Conservation (phyloP, 2,888 invertebrate species). For the Polymixis lichenea region DNA sequence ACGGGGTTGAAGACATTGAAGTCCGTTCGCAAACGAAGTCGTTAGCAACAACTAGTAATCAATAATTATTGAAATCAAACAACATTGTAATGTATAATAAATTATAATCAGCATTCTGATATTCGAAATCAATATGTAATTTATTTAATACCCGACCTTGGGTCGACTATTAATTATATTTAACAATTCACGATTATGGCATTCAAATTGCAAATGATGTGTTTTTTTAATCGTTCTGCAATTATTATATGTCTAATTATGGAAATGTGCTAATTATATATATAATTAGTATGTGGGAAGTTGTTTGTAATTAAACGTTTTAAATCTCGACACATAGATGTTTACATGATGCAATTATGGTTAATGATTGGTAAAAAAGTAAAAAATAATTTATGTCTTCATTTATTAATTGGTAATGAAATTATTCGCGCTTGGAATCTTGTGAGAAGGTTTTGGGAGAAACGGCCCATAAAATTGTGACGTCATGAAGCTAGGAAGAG, state of each 20-base stretch:
- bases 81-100: conserved; percentile 70
- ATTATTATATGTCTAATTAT: conserved; percentile 76
- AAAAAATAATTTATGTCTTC: conserved; percentile 38
- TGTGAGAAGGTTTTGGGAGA: conserved; percentile 16
- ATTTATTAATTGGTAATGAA: conserved; percentile 38
- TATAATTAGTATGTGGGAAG: conserved; percentile 71
- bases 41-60: conserved; percentile 53
- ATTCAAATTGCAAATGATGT: conserved; percentile 81
- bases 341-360: conserved; percentile 57
- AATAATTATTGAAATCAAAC: conserved; percentile 55
- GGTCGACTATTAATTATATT: conserved; percentile 75
- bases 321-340: conserved; percentile 53
- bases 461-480: conserved; percentile 24
- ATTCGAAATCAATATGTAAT: conserved; percentile 80
- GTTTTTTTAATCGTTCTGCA: conserved; percentile 75
- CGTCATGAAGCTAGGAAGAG: conserved; percentile 24
- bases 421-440: conserved; percentile 33
- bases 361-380: conserved; percentile 50
- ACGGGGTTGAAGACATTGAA: conserved; percentile 29
- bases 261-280: conserved; percentile 77
- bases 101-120: conserved; percentile 67
- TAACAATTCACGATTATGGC: conserved; percentile 83
- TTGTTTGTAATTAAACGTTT: conserved; percentile 64
- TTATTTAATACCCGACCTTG: conserved; percentile 79
- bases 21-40: conserved; percentile 16